phyloP scores from a whole-genome alignment of 2,888 invertebrate species.

The Thysanoteuthis rhombus region DNA sequence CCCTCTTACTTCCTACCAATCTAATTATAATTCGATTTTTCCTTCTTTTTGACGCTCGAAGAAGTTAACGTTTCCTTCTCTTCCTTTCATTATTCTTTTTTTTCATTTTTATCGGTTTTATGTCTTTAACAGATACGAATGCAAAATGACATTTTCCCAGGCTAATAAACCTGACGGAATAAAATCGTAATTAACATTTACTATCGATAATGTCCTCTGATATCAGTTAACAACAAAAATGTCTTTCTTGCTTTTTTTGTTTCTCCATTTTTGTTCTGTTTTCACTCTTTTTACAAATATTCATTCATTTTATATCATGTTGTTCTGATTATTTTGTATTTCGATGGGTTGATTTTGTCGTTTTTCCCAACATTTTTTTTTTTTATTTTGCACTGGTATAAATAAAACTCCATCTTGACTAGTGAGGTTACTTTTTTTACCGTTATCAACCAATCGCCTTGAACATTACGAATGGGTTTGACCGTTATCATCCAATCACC shows the following conservation, averaged over 20 bases:
- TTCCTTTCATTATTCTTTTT: not conserved
- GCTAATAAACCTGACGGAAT: not conserved
- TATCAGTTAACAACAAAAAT: not conserved
- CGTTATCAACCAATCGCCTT: not conserved
- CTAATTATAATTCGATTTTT: not conserved
- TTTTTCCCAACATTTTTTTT: too few species aligned
- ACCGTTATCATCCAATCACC: too few species aligned
- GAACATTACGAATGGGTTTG: not conserved
- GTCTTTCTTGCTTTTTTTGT: not conserved
- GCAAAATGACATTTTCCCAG: not conserved
- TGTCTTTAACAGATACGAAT: not conserved
- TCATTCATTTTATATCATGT: conserved; percentile 1
- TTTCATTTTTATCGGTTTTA: not conserved
- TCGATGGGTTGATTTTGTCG: not conserved
- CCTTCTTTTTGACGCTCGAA: not conserved
- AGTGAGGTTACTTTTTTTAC: not conserved
- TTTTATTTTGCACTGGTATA: not conserved
- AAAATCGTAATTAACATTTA: not conserved
- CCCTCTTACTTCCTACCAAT: not conserved
- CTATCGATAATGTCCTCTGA: not conserved
- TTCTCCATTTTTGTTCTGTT: not conserved
- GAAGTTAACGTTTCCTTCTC: not conserved
- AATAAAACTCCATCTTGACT: not conserved
- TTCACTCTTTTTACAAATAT: not conserved
- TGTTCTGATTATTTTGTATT: not conserved